Conservation (phyloP, 2,797 vertebrate genomes). For the Salmo trutta region DNA sequence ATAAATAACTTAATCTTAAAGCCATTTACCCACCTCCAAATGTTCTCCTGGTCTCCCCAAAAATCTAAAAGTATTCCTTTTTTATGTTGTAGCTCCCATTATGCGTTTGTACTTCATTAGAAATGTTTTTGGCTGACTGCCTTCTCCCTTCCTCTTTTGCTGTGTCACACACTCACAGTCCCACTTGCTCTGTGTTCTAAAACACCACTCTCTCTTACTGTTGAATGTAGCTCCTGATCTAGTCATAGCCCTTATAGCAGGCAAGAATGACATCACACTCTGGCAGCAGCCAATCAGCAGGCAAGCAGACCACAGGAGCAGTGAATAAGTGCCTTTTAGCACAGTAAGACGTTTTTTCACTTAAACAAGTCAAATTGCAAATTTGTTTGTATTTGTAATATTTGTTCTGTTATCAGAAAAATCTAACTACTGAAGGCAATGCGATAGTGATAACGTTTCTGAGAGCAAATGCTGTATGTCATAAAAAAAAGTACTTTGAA, state of each 20-base stretch:
- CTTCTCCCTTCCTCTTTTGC: not conserved
- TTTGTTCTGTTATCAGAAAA: not conserved
- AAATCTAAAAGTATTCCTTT: constrained; percentile 11
- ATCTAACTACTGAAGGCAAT: not conserved
- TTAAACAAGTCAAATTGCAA: not conserved
- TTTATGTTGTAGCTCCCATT: not conserved
- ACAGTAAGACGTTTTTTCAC: not conserved
- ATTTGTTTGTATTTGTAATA: not conserved
- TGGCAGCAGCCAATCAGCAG: constrained; percentile 6
- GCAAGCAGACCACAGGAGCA: not conserved
- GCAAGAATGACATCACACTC: not conserved
- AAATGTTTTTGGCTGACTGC: not conserved
- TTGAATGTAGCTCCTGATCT: not conserved
- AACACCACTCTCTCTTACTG: not conserved
- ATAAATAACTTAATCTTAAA: not conserved
- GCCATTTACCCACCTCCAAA: constrained; percentile 2
- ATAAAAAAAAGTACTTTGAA: not conserved
- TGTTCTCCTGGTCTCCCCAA: constrained; percentile 10
- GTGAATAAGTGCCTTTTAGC: not conserved
- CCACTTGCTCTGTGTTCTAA: not conserved
- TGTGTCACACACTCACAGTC: not conserved
- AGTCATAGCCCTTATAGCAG: not conserved
- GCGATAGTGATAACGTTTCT: not conserved
- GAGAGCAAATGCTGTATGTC: not conserved
- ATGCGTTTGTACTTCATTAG: not conserved